Percentiles rank a stretch among this genome's conserved stretches.
These are phyloP conservation scores for Sylvia atricapilla DNA, from an alignment of 2,113 vertebrate species.

Conservation along the genomic window DNA sequence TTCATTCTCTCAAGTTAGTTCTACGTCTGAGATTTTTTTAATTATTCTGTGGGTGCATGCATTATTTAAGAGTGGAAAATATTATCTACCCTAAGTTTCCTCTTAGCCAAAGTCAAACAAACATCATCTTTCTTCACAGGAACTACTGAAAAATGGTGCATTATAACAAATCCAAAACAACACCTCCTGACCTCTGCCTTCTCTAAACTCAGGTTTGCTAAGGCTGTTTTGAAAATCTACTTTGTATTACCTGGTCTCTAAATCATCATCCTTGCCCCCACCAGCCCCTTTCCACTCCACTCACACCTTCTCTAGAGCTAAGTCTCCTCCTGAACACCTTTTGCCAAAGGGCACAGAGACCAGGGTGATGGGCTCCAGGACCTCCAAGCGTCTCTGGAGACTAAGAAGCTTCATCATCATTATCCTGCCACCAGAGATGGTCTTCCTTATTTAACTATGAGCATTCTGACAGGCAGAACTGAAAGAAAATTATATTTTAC, in stretches of 20 bases:
- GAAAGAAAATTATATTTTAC: neutral
- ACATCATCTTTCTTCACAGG: neutral
- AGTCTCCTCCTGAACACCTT: neutral
- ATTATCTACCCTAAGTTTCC: neutral
- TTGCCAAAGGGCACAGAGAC: neutral
- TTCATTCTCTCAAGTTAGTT: neutral
- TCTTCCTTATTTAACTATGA: neutral
- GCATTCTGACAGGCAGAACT: neutral
- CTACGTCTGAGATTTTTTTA: neutral
- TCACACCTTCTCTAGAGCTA: neutral
- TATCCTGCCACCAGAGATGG: neutral
- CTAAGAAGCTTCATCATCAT: neutral
- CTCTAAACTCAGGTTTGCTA: neutral
- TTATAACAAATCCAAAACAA: neutral
- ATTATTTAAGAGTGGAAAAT: neutral
- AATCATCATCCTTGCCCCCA: neutral
- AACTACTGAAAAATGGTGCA: neutral
- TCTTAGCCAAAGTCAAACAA: neutral
- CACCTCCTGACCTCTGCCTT: neutral
- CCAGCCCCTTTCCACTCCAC: neutral
- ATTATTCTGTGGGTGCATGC: neutral
- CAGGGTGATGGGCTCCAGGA: neutral
- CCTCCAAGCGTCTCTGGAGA: neutral
- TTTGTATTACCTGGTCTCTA: neutral
- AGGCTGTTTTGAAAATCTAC: neutral